Conservation (phyloP, 2,113 vertebrate species). For the Sialia sialis region DNA sequence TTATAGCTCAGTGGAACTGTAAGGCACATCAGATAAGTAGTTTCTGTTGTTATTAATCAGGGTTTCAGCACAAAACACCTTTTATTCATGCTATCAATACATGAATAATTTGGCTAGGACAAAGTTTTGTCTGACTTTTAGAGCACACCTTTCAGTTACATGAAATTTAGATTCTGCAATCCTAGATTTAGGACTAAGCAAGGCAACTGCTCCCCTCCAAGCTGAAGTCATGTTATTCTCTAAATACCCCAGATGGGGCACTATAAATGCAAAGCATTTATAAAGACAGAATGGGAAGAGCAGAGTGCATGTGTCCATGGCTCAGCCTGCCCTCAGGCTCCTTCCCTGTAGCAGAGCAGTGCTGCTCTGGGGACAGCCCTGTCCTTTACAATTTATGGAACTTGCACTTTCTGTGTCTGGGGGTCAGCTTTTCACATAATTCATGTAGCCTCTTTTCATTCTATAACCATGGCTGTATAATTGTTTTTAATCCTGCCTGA, state of each 20-base stretch:
- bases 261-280: background rate
- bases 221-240: background rate
- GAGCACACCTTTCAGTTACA: background rate
- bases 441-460: background rate
- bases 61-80: background rate
- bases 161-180: background rate
- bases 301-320: background rate
- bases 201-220: background rate
- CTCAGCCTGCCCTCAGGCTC: background rate
- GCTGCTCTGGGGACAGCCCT: background rate
- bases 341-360: background rate
- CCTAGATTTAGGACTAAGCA: background rate
- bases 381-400: background rate
- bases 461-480: background rate
- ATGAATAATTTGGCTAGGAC: background rate
- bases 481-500: background rate
- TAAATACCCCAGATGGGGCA: background rate
- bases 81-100: constrained; percentile 32
- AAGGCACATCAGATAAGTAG: constrained; percentile 53
- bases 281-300: background rate
- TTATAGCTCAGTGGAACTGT: constrained; percentile 38
- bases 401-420: background rate
- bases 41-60: constrained; percentile 40
- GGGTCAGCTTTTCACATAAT: background rate
- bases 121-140: background rate